Base-by-base conservation (phyloP, 2,888 invertebrate genomes). In the Myopa testacea region DNA sequence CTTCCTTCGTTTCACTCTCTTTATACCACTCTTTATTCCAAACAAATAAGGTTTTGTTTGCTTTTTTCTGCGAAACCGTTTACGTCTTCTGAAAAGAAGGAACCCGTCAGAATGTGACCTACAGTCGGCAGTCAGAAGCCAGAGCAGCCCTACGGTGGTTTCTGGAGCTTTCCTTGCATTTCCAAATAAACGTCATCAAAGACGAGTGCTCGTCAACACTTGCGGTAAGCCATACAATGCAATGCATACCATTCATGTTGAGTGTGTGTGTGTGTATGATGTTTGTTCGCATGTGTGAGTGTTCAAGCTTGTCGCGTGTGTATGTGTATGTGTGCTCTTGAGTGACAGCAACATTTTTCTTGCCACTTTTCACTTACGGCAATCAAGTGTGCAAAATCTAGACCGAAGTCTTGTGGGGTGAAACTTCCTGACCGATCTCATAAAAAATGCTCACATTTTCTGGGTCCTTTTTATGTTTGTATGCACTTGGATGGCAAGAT, bases 141-240 rank as follows among this genome's bases (percentile, higher is more conserved):
- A 38, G 26, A 68, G 26, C 40, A 60, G 69, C 75, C 26, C 58
- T 69, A n/a, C 50, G 45, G 69, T 34, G 60, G 40, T 69, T 69
- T 55, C 58, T 52, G 70, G 16, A 69, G 75, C 55, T 45, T 68
- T 75, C 63, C 26, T 19, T 60, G 60, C 58, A 38, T 50, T 58
- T 34, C 38, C 12, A 67, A 38, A 58, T 40, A 63, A 19, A 75
- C 68, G 19, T 58, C 58, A 60, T 60, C 26, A 40, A 37, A 52
- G 70, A 52, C 3, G 10, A 75, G 19, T 58, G 40, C 68, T 69
- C 19, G 63, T 52, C 50, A 62, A 50, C 65, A 34, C 50, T 40
- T 50, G 74, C 74, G 26, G 65, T 16, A 19, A n/a, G 50, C 74
- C 38, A 65, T 50, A 74, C 74, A 74, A 73, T 73, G 73, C 50